Evolutionary conservation across 2,797 vertebrate genomes (phyloP), one percentile per base, ranked within the genome.

Genomic region (Sebastes wilsoni): DNA sequence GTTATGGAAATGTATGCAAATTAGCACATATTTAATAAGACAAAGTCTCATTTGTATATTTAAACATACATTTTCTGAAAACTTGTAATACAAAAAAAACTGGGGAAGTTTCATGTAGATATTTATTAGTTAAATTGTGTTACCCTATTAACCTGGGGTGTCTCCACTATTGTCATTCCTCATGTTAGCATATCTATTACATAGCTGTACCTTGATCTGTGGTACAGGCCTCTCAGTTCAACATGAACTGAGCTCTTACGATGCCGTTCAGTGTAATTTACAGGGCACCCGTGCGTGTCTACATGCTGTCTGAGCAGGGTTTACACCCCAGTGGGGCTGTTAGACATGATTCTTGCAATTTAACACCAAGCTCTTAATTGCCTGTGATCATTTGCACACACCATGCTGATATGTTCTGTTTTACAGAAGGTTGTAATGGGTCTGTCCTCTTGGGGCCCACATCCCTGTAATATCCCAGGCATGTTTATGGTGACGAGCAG

Each of bases 291-390:
- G 12, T 82, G 85, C 64, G 62, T 77, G 32, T 83, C 46, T 79
- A 58, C 75, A 64, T 79, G 73, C 66, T 79, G 61, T 68, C 74
- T 66, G 75, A 80, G 75, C 56, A 76, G 72, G 73, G 55, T 79
- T 80, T 80, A 86, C 38, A 78, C 78, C 90, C 86, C 86, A 82
- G 72, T 55, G 83, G 88, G 73, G 80, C 80, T 87, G 85, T 91
- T 82, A 85, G 32, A 87, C 82, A 88, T 38, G 70, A 88, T 82
- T 81, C 79, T 80, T 70, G 71, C 80, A 68, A 87, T 84, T 77
- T 69, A 92, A 88, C 84, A 87, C 60, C 69, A 46, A 46, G 80
- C 55, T 81, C 72, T 87, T 93, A 93, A 92, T 90, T 94, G 89
- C 79, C 72, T 81, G 72, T 69, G 68, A 92, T 89, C 81, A 92